Evolutionary conservation across 2,113 vertebrate genomes (phyloP), one percentile per base, ranked within the genome.

Genomic region (Corvus cornix): DNA sequence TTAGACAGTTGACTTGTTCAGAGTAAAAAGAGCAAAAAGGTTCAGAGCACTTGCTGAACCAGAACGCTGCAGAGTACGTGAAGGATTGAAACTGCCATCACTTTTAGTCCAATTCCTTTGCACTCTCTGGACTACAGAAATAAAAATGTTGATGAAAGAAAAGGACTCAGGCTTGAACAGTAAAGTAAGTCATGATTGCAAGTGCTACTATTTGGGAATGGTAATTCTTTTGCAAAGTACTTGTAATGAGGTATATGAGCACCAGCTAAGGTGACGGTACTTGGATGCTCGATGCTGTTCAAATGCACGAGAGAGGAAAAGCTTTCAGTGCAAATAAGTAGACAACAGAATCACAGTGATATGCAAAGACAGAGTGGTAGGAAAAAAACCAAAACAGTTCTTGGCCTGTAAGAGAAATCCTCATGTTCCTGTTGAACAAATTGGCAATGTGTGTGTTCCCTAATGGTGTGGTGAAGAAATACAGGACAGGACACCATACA

Each of bases 1-100:
- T 59, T 80, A 79, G 19, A 14, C 16, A 56, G 43, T 43, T 84
- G 27, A 81, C 74, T 64, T 67, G 33, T 44, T 67, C 56, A 9
- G 35, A 69, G 22, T 9, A 93, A 74, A 97, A 91, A 86, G 37
- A 86, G 15, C 39, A 87, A 59, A 95, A 91, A 7, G 6, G 4
- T 74, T 62, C 67, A 82, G 56, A 87, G 55, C 43, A 72, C 46
- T 86, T 95, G 49, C 72, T 93, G 89, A 96, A 90, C 46, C 31
- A 84, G 74, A 93, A 53, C 31, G 51, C 73, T 84, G 76, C 51
- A 67, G 58, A 55, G 37, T 60, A 44, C 0, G 3, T 68, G 84
- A 96, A 80, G 44, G 68, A 79, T 79, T 91, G 78, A 95, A 82
- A 86, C 59, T 59, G 75, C 56, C 33, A 72, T 46, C 27, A 63